Base-by-base conservation (phyloP, 1,140 invertebrate genomes). In the Drosophila mayri region DNA sequence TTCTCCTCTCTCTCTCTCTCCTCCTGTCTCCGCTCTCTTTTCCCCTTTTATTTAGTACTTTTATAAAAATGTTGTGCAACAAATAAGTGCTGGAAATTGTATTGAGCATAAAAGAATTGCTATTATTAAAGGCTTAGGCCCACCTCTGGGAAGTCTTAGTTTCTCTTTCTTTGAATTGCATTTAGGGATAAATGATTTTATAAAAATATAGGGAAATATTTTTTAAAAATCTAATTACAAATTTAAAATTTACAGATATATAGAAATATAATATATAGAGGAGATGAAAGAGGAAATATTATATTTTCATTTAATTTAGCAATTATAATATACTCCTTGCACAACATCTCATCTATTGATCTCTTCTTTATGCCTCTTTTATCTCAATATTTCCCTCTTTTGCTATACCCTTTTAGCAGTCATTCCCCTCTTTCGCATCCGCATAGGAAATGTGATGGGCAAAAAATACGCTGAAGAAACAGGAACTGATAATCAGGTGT, bases 401-500 rank as follows among this genome's bases (percentile, higher is more conserved):
- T 65, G 37, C 57, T 62, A 20, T 43, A 64, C 57, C 62, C 58
- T 65, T 43, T 37, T 30, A 35, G 38, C 64, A 70, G 41, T 59
- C 65, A 72, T 72, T 71, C 35, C 47, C 68, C 50, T 47, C 37
- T 41, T 47, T 68, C 16, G 25, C 6, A 72, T 72, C 68, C 66
- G 70, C 47, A 60, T 59, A 71, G 67, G 67, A 72, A 72, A 41
- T 28, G 18, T 25, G 16, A 41, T 41, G 22, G 25, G 49, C 18
- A 20, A 22, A 52, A 52, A 18, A 20, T n/a, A 25, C 38, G 61
- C 30, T 12, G 38, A 70, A 54, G 37, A 50, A 72, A 60, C 70
- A 73, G 70, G 70, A 73, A 73, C 70, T 73, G 43, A 50, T 73
- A 57, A 73, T 47, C 43, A 44, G 43, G 67, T 14, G 10, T 1